These are phyloP conservation scores for Dreissena polymorpha DNA, from an alignment of 1,140 invertebrate genomes.

Conservation along the genomic window DNA sequence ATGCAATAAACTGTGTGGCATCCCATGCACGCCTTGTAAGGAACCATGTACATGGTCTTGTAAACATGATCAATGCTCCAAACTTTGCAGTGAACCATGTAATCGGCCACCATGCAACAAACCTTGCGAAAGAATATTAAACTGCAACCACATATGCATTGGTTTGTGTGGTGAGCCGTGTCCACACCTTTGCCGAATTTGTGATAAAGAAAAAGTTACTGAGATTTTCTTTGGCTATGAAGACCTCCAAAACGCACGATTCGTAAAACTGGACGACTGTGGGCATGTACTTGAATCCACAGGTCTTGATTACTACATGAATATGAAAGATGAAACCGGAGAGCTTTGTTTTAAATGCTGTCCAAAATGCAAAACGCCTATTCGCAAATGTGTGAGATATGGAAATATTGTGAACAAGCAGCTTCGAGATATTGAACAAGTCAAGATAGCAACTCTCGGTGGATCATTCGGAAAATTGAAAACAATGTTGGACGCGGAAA, in stretches of 20 bases:
- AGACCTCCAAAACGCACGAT: slow-evolving; percentile 71
- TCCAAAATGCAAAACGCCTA: slow-evolving; percentile 84
- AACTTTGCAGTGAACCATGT: slow-evolving; percentile 83
- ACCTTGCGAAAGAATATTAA: slow-evolving; percentile 63
- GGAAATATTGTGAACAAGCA: slow-evolving; percentile 82
- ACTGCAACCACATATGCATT: slow-evolving; percentile 85
- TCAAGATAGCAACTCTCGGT: slow-evolving; percentile 26
- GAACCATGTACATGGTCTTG: slow-evolving; percentile 79
- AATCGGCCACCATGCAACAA: slow-evolving; percentile 81
- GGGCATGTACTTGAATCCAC: slow-evolving; percentile 59
- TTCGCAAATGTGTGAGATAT: slow-evolving; percentile 84
- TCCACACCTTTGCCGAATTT: slow-evolving; percentile 69
- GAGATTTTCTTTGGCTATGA: slow-evolving; percentile 81
- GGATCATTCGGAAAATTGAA: too few relatives aligned
- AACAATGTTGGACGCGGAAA: too few relatives aligned
- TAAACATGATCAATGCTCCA: slow-evolving; percentile 81
- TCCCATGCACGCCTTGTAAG: slow-evolving; percentile 73
- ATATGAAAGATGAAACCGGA: slow-evolving; percentile 76
- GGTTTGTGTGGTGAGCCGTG: slow-evolving; percentile 85
- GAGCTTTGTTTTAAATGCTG: slow-evolving; percentile 83
- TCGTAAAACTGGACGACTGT: slow-evolving; percentile 67
- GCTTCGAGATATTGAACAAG: slow-evolving; percentile 57
- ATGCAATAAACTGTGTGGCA: slow-evolving; percentile 80
- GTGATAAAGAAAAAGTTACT: slow-evolving; percentile 78
- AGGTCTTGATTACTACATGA: slow-evolving; percentile 79